Evolutionary conservation across 2,888 invertebrate genomes (phyloP).

Genomic region (Gerris lacustris): DNA sequence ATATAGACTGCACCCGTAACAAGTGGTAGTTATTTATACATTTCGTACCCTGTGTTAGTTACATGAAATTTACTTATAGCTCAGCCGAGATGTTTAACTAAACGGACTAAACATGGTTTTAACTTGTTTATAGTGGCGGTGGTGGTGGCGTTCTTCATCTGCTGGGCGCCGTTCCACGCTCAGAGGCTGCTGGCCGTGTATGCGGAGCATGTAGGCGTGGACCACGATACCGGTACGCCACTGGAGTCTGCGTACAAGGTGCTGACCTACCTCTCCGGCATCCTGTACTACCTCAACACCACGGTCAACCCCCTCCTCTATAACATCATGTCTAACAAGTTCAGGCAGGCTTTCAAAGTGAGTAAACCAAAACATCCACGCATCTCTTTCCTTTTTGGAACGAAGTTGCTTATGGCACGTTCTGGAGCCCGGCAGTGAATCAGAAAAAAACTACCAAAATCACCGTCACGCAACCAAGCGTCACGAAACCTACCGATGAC

Average conservation of each 20-base stretch:
- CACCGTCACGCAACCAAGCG: no score
- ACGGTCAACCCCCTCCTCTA: slow-evolving; percentile 87
- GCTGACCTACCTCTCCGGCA: slow-evolving; percentile 71
- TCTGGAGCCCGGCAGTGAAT: no score
- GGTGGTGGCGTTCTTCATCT: slow-evolving; percentile 67
- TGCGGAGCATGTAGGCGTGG: slow-evolving; percentile 15
- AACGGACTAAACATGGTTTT: no score
- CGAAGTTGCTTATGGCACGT: no score
- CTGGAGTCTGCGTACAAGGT: slow-evolving; percentile 49
- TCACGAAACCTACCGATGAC: no score
- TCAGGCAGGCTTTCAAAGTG: slow-evolving; percentile 45
- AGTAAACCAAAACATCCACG: slow-evolving; percentile 17
- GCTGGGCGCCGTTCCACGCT: slow-evolving; percentile 87
- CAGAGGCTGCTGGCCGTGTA: slow-evolving; percentile 62
- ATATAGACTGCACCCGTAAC: no score
- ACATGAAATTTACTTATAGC: no score
- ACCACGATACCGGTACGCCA: slow-evolving; percentile 29
- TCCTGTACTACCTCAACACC: slow-evolving; percentile 82
- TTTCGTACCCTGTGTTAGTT: no score
- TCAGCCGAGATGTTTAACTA: no score
- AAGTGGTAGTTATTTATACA: no score
- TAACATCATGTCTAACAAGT: slow-evolving; percentile 89
- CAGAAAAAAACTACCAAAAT: no score
- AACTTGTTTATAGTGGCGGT: slow-evolving; percentile 54
- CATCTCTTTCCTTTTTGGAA: no score